Evolutionary conservation across 2,113 vertebrate genomes (phyloP).

Genomic region (Tetrao urogallus): DNA sequence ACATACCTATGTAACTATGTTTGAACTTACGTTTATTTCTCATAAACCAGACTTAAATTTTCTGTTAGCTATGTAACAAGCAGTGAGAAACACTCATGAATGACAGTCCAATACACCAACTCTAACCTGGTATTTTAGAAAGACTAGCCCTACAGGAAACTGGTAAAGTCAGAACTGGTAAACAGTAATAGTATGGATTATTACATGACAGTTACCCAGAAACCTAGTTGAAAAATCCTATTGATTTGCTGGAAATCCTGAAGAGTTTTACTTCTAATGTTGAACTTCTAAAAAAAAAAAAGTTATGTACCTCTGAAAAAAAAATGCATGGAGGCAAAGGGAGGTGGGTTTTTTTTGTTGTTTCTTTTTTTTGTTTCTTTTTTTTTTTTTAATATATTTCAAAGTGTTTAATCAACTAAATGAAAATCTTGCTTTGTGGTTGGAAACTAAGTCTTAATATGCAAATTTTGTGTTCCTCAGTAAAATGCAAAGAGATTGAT

Average conservation of each 20-base stretch:
- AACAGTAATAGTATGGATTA: background rate
- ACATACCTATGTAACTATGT: background rate
- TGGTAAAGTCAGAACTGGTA: background rate
- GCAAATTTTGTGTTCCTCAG: background rate
- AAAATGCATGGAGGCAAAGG: background rate
- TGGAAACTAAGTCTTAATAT: background rate
- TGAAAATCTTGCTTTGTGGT: background rate
- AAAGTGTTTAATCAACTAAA: background rate
- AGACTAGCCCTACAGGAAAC: background rate
- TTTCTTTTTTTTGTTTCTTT: too few relatives aligned
- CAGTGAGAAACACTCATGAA: background rate
- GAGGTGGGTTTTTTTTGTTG: background rate
- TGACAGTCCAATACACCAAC: background rate
- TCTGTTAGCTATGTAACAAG: background rate
- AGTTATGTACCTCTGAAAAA: background rate
- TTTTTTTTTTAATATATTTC: background rate
- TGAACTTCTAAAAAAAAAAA: background rate
- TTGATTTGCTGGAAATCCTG: background rate
- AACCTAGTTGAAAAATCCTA: background rate
- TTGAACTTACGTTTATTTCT: background rate
- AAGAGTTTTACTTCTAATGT: background rate
- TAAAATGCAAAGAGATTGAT: slow-evolving; percentile 1
- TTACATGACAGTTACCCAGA: background rate
- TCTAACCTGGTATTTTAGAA: background rate
- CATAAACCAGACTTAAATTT: background rate